phyloP scores from a whole-genome alignment of 2,113 vertebrate species.

The Ictidomys tridecemlineatus region DNA sequence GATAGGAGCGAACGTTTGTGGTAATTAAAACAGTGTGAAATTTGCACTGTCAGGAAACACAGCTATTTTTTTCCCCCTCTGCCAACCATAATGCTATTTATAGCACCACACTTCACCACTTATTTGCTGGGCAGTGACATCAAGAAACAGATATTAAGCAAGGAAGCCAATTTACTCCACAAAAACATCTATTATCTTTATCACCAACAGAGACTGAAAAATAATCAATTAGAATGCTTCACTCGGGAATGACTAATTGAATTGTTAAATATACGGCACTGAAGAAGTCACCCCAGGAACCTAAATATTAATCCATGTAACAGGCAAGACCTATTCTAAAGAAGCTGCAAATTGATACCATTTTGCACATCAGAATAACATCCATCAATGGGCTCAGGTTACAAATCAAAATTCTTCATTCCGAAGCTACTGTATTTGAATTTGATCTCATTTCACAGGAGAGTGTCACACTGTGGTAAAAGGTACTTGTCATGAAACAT shows the following conservation, averaged over 20 bases:
- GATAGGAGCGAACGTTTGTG: conserved; percentile 84
- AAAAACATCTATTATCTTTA: conserved; percentile 87
- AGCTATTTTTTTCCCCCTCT: conserved; percentile 55
- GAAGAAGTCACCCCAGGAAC: conserved; percentile 75
- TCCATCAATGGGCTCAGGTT: conserved; percentile 5
- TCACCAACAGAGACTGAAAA: conserved; percentile 82
- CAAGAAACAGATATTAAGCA: conserved; percentile 84
- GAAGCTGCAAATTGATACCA: conserved; percentile 34
- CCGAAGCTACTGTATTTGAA: conserved; percentile 54
- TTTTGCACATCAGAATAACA: conserved; percentile 24
- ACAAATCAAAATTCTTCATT: conserved; percentile 40
- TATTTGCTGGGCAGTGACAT: conserved; percentile 81
- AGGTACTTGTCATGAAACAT: neutral
- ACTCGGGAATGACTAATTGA: conserved; percentile 85
- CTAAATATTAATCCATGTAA: conserved; percentile 75
- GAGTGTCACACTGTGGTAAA: neutral
- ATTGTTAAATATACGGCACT: conserved; percentile 80
- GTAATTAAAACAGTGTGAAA: conserved; percentile 84
- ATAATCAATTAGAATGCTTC: conserved; percentile 85
- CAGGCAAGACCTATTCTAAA: conserved; percentile 71
- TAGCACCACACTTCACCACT: conserved; percentile 78
- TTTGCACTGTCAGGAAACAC: conserved; percentile 85
- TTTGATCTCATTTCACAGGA: neutral
- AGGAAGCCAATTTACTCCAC: conserved; percentile 85
- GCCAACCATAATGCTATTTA: conserved; percentile 82